Evolutionary conservation across 2,113 vertebrate species (phyloP).

Genomic region (Emydocephalus ijimae): DNA sequence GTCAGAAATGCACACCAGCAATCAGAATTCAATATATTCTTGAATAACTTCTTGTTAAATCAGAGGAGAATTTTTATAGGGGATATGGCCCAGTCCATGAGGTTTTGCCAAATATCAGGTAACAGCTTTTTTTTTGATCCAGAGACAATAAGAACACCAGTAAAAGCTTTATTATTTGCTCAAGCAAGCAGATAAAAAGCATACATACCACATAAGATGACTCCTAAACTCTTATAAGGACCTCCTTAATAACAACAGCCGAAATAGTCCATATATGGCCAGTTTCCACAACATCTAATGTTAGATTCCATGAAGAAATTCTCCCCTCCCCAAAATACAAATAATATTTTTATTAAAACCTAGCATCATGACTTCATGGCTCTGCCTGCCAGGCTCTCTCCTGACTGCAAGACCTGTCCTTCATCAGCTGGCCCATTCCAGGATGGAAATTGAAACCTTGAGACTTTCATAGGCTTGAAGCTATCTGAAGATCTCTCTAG

Average conservation of each 20-base stretch:
- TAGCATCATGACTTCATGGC: background rate
- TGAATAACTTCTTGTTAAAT: background rate
- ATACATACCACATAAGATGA: background rate
- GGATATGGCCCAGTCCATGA: background rate
- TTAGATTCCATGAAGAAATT: background rate
- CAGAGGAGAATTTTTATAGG: background rate
- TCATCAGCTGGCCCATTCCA: background rate
- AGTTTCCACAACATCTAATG: background rate
- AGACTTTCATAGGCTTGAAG: background rate
- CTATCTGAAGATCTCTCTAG: background rate
- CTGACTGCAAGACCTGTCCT: background rate
- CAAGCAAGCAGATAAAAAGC: background rate
- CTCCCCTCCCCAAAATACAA: background rate
- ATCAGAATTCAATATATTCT: background rate
- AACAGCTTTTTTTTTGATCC: background rate
- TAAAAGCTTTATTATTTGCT: background rate
- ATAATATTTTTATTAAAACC: background rate
- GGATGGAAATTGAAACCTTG: background rate
- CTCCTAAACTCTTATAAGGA: background rate
- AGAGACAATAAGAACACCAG: background rate
- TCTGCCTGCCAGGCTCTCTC: background rate
- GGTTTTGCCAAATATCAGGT: background rate
- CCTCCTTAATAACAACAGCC: background rate
- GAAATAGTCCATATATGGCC: background rate
- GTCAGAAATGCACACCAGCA: background rate